Percentiles rank a stretch among this genome's conserved stretches.
Conservation (phyloP, 2,113 vertebrate species). For the Heloderma charlesbogerti region DNA sequence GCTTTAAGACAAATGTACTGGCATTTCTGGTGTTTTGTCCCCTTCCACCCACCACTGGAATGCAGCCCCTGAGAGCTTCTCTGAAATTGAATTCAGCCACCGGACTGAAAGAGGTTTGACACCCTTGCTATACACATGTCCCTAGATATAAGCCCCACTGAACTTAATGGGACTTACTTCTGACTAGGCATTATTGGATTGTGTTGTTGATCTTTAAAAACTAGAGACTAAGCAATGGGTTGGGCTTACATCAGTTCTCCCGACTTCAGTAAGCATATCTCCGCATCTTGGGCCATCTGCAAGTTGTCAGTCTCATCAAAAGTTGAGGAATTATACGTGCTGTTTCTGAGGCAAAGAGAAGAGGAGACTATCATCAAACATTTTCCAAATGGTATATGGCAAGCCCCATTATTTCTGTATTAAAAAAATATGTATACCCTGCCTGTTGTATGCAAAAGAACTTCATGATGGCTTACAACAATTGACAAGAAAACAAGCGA, state of each 20-base stretch:
- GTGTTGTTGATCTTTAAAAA: background rate
- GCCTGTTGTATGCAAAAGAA: background rate
- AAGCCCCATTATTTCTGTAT: background rate
- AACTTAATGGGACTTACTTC: background rate
- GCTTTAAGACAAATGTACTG: too few relatives aligned
- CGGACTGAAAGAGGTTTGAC: too few relatives aligned
- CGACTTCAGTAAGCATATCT: conserved; percentile 91
- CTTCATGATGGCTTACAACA: background rate
- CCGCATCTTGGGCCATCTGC: conserved; percentile 86
- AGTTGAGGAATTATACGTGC: conserved; percentile 76
- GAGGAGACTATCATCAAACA: conserved; percentile 26
- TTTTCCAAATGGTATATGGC: background rate
- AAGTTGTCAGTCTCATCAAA: conserved; percentile 84
- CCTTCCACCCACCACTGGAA: too few relatives aligned
- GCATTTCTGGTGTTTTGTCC: too few relatives aligned
- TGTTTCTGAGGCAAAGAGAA: conserved; percentile 74
- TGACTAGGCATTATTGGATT: background rate
- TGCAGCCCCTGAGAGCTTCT: too few relatives aligned
- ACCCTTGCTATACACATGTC: too few relatives aligned
- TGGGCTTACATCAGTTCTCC: conserved; percentile 92
- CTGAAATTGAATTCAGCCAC: too few relatives aligned
- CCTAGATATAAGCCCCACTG: background rate
- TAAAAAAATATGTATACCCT: background rate
- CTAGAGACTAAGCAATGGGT: background rate
- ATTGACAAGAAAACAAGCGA: background rate